These are phyloP conservation scores for Philopotamus ludificatus DNA, from an alignment of 1,140 invertebrate species.

Conservation along the genomic window DNA sequence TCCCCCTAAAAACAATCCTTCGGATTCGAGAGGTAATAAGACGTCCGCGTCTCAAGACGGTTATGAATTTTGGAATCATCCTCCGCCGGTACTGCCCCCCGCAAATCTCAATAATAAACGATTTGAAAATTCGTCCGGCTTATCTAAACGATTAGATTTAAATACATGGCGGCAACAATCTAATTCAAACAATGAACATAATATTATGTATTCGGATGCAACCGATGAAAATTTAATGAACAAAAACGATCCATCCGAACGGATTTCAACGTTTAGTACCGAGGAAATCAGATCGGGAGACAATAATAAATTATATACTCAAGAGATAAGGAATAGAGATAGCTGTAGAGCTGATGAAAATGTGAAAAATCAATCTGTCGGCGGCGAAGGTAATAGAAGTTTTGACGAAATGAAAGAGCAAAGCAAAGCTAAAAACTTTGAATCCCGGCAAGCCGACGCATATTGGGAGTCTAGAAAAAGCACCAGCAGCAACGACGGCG, in stretches of 20 bases:
- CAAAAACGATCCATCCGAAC: too few relatives aligned
- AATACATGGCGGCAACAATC: slow-evolving; percentile 37
- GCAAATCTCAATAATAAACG: neutral
- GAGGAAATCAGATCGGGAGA: too few relatives aligned
- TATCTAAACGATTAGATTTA: slow-evolving; percentile 27
- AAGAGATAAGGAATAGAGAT: too few relatives aligned
- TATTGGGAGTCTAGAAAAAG: slow-evolving; percentile 18
- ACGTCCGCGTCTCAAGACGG: slow-evolving; percentile 23
- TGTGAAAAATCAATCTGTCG: neutral
- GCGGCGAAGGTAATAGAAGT: neutral
- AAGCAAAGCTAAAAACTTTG: neutral
- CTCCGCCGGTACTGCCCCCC: slow-evolving; percentile 15
- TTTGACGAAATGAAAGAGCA: neutral
- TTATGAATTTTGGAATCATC: slow-evolving; percentile 33
- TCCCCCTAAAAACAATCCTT: neutral
- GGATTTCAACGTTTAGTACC: too few relatives aligned
- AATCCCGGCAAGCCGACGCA: neutral
- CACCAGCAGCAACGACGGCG: slow-evolving; percentile 10
- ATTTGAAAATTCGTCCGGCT: slow-evolving; percentile 1
- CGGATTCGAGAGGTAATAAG: neutral
- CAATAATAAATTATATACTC: too few relatives aligned
- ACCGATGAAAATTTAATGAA: too few relatives aligned
- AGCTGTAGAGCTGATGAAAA: neutral
- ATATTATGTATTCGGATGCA: too few relatives aligned
- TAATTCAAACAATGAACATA: too few relatives aligned